Evolutionary conservation across 2,113 vertebrate genomes (phyloP).

Genomic region (Oreamnos americanus): DNA sequence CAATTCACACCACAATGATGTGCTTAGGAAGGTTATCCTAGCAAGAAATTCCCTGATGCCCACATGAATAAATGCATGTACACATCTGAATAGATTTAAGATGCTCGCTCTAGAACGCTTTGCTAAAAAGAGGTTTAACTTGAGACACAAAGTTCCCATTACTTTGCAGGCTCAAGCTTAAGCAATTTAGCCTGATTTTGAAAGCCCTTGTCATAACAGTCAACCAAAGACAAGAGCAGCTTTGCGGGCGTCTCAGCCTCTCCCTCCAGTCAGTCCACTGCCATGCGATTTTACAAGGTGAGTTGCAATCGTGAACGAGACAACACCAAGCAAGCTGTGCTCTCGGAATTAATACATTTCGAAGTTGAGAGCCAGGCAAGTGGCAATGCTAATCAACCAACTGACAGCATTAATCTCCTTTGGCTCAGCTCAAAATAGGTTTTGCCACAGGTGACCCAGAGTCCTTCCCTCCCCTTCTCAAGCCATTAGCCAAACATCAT

Average conservation of each 20-base stretch:
- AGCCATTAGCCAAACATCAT: slow-evolving; percentile 70
- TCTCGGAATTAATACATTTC: slow-evolving; percentile 55
- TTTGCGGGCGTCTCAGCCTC: neutral
- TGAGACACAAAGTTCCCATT: slow-evolving; percentile 61
- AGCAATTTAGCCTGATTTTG: slow-evolving; percentile 22
- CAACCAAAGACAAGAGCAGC: slow-evolving; percentile 28
- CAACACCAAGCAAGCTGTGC: neutral
- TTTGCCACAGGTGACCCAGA: slow-evolving; percentile 66
- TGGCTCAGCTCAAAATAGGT: slow-evolving; percentile 68
- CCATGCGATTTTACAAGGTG: neutral
- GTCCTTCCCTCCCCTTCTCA: slow-evolving; percentile 65
- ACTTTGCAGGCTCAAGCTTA: slow-evolving; percentile 40
- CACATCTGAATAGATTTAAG: slow-evolving; percentile 2
- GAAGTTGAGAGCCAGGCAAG: slow-evolving; percentile 46
- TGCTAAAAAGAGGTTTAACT: slow-evolving; percentile 39
- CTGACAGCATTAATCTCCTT: slow-evolving; percentile 67
- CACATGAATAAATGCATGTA: slow-evolving; percentile 53
- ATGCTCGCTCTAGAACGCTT: slow-evolving; percentile 24
- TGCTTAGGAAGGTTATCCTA: neutral
- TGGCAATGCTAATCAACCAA: slow-evolving; percentile 66
- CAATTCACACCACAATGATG: neutral
- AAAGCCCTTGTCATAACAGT: slow-evolving; percentile 46
- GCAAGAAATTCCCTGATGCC: slow-evolving; percentile 27
- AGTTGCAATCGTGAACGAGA: neutral
- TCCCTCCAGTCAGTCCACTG: neutral